Percentiles rank a stretch among this genome's conserved stretches.
phyloP scores from a whole-genome alignment of 2,888 invertebrate genomes.

The Agapetus fuscipes region DNA sequence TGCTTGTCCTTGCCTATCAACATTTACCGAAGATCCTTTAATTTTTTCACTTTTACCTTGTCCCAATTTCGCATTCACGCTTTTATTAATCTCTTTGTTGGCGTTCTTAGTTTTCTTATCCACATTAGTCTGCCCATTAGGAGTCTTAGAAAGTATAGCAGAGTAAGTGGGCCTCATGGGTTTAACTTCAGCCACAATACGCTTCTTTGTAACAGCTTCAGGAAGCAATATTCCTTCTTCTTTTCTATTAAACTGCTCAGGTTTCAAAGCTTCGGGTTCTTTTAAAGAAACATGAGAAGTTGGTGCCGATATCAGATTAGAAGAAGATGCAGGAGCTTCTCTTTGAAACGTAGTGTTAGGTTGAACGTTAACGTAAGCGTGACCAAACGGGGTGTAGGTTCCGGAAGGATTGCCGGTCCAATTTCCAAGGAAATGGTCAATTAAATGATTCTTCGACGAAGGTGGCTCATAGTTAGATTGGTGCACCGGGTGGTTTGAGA shows the following conservation, averaged over 20 bases:
- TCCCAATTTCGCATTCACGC: constrained; percentile 15
- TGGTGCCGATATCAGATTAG: too few species aligned
- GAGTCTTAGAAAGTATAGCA: constrained; percentile 66
- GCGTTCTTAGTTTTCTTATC: constrained; percentile 33
- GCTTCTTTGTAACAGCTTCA: constrained; percentile 50
- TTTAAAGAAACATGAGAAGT: too few species aligned
- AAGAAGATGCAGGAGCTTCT: neutral
- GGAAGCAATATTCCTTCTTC: constrained; percentile 25
- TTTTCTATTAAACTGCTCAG: constrained; percentile 29
- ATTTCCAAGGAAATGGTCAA: constrained; percentile 52
- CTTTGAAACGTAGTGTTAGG: constrained; percentile 6
- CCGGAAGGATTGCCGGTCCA: constrained; percentile 52
- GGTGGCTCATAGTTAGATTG: constrained; percentile 5
- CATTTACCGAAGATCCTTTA: constrained; percentile 1
- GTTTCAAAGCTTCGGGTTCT: constrained; percentile 27
- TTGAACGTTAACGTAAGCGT: constrained; percentile 17
- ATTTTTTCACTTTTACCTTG: constrained; percentile 13
- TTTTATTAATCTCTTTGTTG: constrained; percentile 11
- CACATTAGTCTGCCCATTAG: constrained; percentile 39
- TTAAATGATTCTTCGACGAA: constrained; percentile 28
- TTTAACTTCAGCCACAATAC: constrained; percentile 76
- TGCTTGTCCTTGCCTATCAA: constrained; percentile 5
- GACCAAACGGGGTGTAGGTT: constrained; percentile 51
- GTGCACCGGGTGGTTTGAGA: neutral
- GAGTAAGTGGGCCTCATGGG: constrained; percentile 83